Evolutionary conservation across 2,888 invertebrate species (phyloP), one percentile per base, ranked within the genome.

Genomic region (Linnaemya tessellans): DNA sequence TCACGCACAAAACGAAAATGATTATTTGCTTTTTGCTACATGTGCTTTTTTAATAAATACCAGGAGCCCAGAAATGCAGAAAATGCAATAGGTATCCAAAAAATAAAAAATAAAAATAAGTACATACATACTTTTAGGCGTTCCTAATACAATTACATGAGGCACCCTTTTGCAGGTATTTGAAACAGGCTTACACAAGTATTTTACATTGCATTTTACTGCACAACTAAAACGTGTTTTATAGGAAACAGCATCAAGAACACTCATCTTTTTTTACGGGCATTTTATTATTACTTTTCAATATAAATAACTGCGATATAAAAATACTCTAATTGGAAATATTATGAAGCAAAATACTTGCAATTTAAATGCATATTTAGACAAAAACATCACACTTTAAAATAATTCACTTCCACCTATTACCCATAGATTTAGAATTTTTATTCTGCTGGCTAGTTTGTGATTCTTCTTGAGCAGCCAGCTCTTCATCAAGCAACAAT

Each of bases 401-500:
- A 41, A 13, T 8, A 35, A 22, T 51, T 91, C 88, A 92, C 86
- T 92, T 92, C 92, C 92, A 92, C 54, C 92, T 90, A 83, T 90
- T 91, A 68, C 90, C 89, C 49, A 80, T 85, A 10, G 88, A 82
- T 51, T 88, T 88, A 0, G 86, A 80, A 78, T 88, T 88, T 38
- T 70, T 86, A 62, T 41, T 87, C 13, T 85, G 77, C 25, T 88
- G 87, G 67, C 43, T 88, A 51, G 80, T 86, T 64, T 84, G 81
- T 1, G 83, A 79, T 43, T 88, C 88, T 58, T 88, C 88, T 58
- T 88, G 89, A 58, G 86, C 87, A 13, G 88, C 88, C 84, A 96
- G 90, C 87, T 97, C 97, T 93, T 97, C 97, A 89, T 97, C 97
- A 71, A 97, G 94, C 10, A 97, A 93, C 51, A 97, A 92, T 89